A percentile compares a stretch with the other conserved stretches of the same genome.
Evolutionary conservation across 2,113 vertebrate genomes (phyloP).

Genomic region (Lampris incognitus): DNA sequence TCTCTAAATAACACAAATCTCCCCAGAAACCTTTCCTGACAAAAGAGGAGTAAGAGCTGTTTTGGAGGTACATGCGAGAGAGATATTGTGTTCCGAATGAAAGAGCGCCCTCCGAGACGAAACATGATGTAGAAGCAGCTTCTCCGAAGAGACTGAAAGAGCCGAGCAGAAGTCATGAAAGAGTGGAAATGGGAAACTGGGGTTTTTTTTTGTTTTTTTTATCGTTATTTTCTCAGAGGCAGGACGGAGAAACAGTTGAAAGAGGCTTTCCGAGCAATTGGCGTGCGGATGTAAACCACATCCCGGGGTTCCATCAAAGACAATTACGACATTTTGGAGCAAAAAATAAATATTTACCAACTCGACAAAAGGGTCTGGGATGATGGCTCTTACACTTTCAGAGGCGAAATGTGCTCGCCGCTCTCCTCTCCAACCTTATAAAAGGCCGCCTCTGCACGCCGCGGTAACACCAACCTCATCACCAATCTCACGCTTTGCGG

Average conservation of each 20-base stretch:
- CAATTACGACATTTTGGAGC: constrained; percentile 8
- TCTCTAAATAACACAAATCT: constrained; percentile 54
- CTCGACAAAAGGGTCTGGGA: constrained; percentile 26
- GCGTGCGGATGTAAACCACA: constrained; percentile 28
- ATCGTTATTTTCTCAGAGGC: neutral
- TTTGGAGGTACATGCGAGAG: constrained; percentile 33
- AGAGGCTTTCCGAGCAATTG: constrained; percentile 11
- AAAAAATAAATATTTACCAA: constrained; percentile 47
- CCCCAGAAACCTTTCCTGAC: constrained; percentile 33
- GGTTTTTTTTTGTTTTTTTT: neutral
- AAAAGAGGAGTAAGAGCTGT: constrained; percentile 17
- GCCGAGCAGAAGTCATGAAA: constrained; percentile 23
- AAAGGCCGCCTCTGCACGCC: neutral
- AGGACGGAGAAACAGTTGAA: constrained; percentile 35
- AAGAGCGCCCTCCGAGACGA: constrained; percentile 30
- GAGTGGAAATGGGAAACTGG: constrained; percentile 19
- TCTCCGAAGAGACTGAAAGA: constrained; percentile 14
- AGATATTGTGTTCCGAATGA: constrained; percentile 46
- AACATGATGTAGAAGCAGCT: constrained; percentile 30
- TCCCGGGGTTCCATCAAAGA: constrained; percentile 14
- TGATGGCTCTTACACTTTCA: constrained; percentile 9
- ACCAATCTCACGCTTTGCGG: constrained; percentile 9
- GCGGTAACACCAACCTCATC: neutral
- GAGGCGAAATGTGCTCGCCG: constrained; percentile 21
- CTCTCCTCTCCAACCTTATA: neutral